These are phyloP conservation scores for Madoqua kirkii DNA, from an alignment of 2,113 vertebrate genomes.

Conservation along the genomic window DNA sequence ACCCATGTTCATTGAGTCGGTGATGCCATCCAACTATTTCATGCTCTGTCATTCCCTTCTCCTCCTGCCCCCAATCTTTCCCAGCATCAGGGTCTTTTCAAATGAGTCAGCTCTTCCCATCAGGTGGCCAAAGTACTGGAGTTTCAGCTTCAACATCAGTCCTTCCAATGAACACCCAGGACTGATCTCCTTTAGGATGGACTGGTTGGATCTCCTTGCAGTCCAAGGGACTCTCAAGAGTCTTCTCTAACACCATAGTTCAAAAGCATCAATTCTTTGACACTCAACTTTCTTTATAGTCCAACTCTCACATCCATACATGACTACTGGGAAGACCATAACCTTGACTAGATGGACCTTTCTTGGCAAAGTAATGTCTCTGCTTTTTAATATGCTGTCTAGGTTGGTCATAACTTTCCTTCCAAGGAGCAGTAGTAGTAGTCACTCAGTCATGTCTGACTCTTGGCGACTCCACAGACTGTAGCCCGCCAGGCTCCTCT, in stretches of 20 bases:
- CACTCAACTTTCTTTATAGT: too few relatives aligned
- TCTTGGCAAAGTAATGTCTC: neutral
- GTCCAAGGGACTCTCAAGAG: neutral
- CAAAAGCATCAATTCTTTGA: neutral
- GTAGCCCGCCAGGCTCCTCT: too few relatives aligned
- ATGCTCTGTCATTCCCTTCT: neutral
- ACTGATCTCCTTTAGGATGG: neutral
- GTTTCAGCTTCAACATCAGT: neutral
- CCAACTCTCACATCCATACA: neutral
- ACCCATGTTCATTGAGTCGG: neutral
- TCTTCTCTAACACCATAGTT: neutral
- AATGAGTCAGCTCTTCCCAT: neutral
- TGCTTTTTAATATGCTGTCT: neutral
- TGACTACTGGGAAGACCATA: neutral
- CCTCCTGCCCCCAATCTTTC: neutral
- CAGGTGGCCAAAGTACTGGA: neutral
- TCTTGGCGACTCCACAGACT: too few relatives aligned
- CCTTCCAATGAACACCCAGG: neutral
- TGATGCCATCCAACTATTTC: neutral
- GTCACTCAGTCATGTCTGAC: accelerated
- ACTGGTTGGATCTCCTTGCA: neutral
- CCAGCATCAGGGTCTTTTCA: neutral
- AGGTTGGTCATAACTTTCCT: neutral
- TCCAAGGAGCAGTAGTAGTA: neutral
- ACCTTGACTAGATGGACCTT: neutral